Evolutionary conservation across 1,140 invertebrate genomes (phyloP).

Genomic region (Aleiodes sp.): DNA sequence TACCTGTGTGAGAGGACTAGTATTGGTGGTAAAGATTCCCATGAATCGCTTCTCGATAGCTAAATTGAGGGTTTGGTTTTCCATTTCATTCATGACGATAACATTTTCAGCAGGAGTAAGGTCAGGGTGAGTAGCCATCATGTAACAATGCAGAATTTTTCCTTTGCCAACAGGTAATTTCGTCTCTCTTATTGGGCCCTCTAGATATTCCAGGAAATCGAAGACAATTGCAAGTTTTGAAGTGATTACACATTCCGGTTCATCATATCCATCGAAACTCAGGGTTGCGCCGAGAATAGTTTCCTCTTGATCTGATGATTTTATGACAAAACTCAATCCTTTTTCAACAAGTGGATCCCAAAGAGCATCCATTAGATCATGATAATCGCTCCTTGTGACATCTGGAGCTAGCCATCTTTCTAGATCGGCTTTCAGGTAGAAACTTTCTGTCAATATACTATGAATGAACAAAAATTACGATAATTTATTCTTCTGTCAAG

Average conservation of each 20-base stretch:
- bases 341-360: slow-evolving; percentile 75
- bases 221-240: slow-evolving; percentile 78
- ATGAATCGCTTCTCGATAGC: slow-evolving; percentile 73
- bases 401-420: slow-evolving; percentile 78
- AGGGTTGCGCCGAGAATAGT: slow-evolving; percentile 73
- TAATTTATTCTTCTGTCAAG: neutral
- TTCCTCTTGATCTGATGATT: slow-evolving; percentile 53
- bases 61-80: slow-evolving; percentile 75
- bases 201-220: slow-evolving; percentile 80
- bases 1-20: slow-evolving; percentile 84
- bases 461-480: slow-evolving; percentile 38
- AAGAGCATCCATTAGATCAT: slow-evolving; percentile 71
- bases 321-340: slow-evolving; percentile 77
- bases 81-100: slow-evolving; percentile 78
- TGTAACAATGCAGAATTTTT: slow-evolving; percentile 81
- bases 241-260: slow-evolving; percentile 75
- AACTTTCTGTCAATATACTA: slow-evolving; percentile 84
- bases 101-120: slow-evolving; percentile 79
- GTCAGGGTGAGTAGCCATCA: slow-evolving; percentile 80
- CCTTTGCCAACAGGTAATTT: slow-evolving; percentile 74
- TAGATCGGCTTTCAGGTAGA: slow-evolving; percentile 84
- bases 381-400: slow-evolving; percentile 74
- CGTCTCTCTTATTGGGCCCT: slow-evolving; percentile 74
- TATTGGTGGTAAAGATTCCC: slow-evolving; percentile 87
- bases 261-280: slow-evolving; percentile 82